phyloP scores from a whole-genome alignment of 2,113 vertebrate genomes.

The Centrocercus urophasianus region DNA sequence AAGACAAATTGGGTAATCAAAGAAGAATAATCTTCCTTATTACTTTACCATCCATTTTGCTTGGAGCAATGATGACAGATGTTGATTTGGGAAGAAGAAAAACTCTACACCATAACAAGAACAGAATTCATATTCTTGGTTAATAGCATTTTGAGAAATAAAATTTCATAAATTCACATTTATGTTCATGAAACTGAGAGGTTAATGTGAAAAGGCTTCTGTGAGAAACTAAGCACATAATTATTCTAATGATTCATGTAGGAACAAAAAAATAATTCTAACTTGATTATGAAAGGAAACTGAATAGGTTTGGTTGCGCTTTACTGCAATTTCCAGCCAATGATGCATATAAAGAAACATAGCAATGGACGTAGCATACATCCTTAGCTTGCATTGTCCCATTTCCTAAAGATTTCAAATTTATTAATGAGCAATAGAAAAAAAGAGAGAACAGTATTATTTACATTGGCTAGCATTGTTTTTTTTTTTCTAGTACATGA shows the following conservation, averaged over 20 bases:
- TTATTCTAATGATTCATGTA: conserved; percentile 22
- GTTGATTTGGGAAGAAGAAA: conserved; percentile 64
- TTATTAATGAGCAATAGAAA: background rate
- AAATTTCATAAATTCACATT: conserved; percentile 48
- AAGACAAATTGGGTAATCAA: conserved; percentile 80
- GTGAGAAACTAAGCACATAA: conserved; percentile 43
- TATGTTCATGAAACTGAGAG: conserved; percentile 1
- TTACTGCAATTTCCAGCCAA: background rate
- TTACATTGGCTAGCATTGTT: background rate
- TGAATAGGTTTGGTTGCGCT: background rate
- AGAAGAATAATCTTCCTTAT: conserved; percentile 78
- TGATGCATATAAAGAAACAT: background rate
- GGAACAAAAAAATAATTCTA: conserved; percentile 21
- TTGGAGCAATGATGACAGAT: conserved; percentile 75
- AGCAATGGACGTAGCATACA: background rate
- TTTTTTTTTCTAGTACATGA: background rate
- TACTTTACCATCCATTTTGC: conserved; percentile 77
- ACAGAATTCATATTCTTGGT: conserved; percentile 37
- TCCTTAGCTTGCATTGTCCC: background rate
- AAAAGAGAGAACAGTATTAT: background rate
- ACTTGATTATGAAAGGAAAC: background rate
- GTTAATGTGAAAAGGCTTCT: conserved; percentile 13
- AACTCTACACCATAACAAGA: conserved; percentile 46
- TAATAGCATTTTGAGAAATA: conserved; percentile 21
- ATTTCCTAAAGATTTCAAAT: background rate